Conservation (phyloP, 2,797 vertebrate genomes). For the Emydoidea blandingii region DNA sequence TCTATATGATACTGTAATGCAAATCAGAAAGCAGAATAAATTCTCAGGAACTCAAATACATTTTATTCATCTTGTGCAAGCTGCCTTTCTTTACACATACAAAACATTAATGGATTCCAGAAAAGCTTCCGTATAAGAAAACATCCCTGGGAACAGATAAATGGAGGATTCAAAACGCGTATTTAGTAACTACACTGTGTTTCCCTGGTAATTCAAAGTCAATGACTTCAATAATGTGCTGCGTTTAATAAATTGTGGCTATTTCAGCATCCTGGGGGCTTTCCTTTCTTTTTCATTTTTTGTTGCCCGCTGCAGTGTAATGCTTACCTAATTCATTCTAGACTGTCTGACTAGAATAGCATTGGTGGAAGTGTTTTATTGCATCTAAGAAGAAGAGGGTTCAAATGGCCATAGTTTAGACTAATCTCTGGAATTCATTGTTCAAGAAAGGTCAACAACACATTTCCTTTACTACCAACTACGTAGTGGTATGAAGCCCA, state of each 20-base stretch:
- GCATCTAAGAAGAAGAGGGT: background rate
- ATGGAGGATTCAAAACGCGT: background rate
- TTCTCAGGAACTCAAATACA: background rate
- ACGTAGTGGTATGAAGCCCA: background rate
- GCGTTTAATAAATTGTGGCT: conserved; percentile 3
- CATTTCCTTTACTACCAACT: background rate
- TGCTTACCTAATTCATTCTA: conserved; percentile 10
- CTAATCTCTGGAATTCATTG: background rate
- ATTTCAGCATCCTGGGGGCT: background rate
- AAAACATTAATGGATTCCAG: background rate
- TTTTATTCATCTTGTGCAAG: background rate
- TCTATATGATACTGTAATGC: background rate
- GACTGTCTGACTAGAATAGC: rapidly evolving
- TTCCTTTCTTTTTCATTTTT: background rate
- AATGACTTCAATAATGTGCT: background rate
- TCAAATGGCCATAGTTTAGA: background rate
- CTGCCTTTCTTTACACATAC: background rate
- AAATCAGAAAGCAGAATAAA: background rate
- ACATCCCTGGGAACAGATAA: background rate
- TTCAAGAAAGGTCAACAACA: background rate
- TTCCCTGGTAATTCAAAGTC: background rate
- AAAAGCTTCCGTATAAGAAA: background rate
- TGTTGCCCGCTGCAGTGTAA: background rate
- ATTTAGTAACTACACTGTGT: background rate
- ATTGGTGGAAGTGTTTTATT: background rate